These are phyloP conservation scores for Eulimnadia texana DNA, from an alignment of 1,140 invertebrate genomes.

Conservation along the genomic window DNA sequence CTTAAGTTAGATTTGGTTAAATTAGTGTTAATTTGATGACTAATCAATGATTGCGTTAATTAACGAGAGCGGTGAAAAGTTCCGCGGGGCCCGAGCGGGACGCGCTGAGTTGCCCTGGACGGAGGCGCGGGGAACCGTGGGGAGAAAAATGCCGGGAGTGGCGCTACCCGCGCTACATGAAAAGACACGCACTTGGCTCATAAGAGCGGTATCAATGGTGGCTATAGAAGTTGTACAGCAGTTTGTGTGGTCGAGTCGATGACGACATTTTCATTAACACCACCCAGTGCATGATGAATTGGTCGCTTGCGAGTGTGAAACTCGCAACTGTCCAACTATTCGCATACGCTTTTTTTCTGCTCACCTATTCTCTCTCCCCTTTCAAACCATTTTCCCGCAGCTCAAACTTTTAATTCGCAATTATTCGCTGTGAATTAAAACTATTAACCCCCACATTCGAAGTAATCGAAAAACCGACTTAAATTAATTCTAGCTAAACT, in stretches of 20 bases:
- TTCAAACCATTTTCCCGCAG: too few species aligned
- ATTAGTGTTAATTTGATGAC: too few species aligned
- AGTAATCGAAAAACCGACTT: too few species aligned
- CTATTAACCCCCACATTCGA: background rate
- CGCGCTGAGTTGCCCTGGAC: too few species aligned
- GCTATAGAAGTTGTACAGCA: background rate
- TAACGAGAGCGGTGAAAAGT: too few species aligned
- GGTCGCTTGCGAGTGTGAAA: background rate
- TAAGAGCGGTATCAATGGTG: background rate
- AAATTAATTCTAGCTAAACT: too few species aligned
- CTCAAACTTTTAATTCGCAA: background rate
- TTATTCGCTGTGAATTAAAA: background rate
- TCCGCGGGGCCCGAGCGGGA: too few species aligned
- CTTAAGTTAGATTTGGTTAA: too few species aligned
- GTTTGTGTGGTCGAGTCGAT: background rate
- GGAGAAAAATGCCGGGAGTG: too few species aligned
- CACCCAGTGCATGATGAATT: background rate
- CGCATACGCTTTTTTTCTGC: background rate
- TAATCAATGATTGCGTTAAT: too few species aligned
- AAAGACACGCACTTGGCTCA: background rate
- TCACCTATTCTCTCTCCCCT: background rate
- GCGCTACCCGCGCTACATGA: background rate
- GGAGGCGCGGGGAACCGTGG: too few species aligned
- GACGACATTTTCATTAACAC: background rate
- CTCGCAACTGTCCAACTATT: too few species aligned